Evolutionary conservation across 2,888 invertebrate species (phyloP).

Genomic region (Drosophila fulvimacula): DNA sequence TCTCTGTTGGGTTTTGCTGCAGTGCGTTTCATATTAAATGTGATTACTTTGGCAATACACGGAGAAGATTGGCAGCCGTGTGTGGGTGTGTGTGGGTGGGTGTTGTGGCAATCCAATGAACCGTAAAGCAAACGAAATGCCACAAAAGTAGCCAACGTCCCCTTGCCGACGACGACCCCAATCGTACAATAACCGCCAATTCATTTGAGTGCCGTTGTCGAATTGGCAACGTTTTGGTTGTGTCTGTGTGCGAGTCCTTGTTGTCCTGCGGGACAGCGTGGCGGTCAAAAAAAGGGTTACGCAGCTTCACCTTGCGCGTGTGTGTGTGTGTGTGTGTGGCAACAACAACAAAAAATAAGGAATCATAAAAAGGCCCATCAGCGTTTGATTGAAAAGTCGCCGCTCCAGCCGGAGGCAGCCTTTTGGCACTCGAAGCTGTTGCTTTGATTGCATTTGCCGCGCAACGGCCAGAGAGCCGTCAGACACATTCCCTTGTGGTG

Average conservation of each 20-base stretch:
- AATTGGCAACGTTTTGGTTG: conserved; percentile 74
- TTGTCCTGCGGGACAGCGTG: conserved; percentile 61
- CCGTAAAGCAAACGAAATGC: conserved; percentile 73
- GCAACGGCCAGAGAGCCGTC: background rate
- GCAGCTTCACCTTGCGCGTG: conserved; percentile 46
- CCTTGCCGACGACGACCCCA: background rate
- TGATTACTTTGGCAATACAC: conserved; percentile 77
- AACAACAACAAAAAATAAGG: conserved; percentile 15
- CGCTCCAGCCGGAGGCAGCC: conserved; percentile 50
- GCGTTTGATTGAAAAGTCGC: conserved; percentile 75
- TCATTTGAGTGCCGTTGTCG: conserved; percentile 81
- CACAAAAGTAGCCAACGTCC: conserved; percentile 31
- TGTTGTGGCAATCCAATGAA: conserved; percentile 68
- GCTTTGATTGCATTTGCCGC: conserved; percentile 72
- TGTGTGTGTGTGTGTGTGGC: background rate
- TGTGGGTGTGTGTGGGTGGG: conserved; percentile 3
- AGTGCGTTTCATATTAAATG: conserved; percentile 81
- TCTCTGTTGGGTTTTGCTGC: conserved; percentile 71
- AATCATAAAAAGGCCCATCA: conserved; percentile 69
- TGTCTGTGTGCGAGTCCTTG: conserved; percentile 34
- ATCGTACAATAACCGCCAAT: conserved; percentile 72
- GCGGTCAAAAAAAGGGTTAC: conserved; percentile 71
- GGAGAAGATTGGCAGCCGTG: conserved; percentile 61
- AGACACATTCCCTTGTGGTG: conserved; percentile 15
- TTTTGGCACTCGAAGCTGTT: conserved; percentile 50